Percentiles rank a stretch among this genome's conserved stretches.
These are phyloP conservation scores for Augiades crinisus DNA, from an alignment of 2,888 invertebrate genomes.

Conservation along the genomic window DNA sequence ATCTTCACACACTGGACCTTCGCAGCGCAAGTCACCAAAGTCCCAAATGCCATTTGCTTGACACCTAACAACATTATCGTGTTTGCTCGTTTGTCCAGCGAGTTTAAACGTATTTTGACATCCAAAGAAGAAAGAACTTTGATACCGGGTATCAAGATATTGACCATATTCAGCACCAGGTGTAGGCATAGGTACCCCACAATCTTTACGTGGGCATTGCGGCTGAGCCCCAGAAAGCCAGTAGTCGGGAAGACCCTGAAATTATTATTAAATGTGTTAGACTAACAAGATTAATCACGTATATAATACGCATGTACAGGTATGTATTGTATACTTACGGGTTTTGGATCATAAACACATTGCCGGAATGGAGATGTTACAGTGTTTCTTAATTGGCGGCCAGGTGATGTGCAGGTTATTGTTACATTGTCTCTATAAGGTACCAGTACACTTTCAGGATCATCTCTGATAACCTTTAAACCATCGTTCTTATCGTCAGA, in stretches of 20 bases:
- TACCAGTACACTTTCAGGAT: constrained; percentile 91
- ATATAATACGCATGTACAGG: too few relatives aligned
- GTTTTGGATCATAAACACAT: constrained; percentile 97
- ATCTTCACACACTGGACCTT: constrained; percentile 98
- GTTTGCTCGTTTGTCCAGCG: constrained; percentile 94
- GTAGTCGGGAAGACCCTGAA: constrained; percentile 91
- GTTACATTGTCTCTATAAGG: constrained; percentile 96
- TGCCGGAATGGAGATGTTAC: constrained; percentile 93
- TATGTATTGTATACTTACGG: constrained; percentile 73
- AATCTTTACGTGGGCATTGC: constrained; percentile 93
- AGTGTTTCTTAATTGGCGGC: constrained; percentile 89
- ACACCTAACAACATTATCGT: constrained; percentile 96
- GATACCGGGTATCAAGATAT: constrained; percentile 92
- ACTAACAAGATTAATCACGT: too few relatives aligned
- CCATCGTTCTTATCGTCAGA: constrained; percentile 95
- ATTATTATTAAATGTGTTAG: too few relatives aligned
- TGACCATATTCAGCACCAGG: constrained; percentile 97
- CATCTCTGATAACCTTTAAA: constrained; percentile 87
- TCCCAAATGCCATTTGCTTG: constrained; percentile 97
- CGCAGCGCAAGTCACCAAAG: constrained; percentile 96
- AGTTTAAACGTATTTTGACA: constrained; percentile 97
- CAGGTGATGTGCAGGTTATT: constrained; percentile 88
- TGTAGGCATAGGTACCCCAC: constrained; percentile 94
- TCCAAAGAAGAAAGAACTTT: constrained; percentile 97
- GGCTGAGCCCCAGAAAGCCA: constrained; percentile 94